A percentile compares a stretch with the other conserved stretches of the same genome.
These are phyloP conservation scores for Stegana nigrithorax DNA, from an alignment of 2,888 invertebrate genomes.

Conservation along the genomic window DNA sequence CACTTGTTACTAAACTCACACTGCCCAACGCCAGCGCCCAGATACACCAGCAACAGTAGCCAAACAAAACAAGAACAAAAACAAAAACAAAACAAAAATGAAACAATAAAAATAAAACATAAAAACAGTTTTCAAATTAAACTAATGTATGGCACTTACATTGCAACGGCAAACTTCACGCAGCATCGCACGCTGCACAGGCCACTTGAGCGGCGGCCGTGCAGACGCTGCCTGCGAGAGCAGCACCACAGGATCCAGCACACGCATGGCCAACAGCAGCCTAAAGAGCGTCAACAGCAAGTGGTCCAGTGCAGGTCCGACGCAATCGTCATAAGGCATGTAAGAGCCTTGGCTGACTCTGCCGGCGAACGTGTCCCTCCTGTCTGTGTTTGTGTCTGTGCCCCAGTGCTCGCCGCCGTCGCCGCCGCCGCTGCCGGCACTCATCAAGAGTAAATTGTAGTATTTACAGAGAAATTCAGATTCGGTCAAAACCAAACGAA, in stretches of 20 bases:
- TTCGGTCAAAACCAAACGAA: conserved; percentile 60
- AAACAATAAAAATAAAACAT: too few relatives aligned
- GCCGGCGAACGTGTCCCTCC: too few relatives aligned
- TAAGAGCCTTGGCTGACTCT: conserved; percentile 6
- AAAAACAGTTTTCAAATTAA: conserved; percentile 49
- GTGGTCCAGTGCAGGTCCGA: conserved; percentile 36
- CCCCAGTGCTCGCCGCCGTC: conserved; percentile 21
- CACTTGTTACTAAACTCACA: conserved; percentile 28
- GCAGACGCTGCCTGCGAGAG: conserved; percentile 47
- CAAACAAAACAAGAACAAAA: not conserved
- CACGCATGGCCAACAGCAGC: conserved; percentile 60
- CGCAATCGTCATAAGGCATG: conserved; percentile 26
- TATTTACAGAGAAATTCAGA: conserved; percentile 65
- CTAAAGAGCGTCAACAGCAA: conserved; percentile 57
- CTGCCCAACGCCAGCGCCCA: not conserved
- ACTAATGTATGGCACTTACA: conserved; percentile 58
- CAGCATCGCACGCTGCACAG: conserved; percentile 55
- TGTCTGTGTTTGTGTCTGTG: too few relatives aligned
- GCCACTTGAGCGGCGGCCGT: conserved; percentile 48
- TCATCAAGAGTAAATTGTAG: conserved; percentile 52
- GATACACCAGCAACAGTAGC: not conserved
- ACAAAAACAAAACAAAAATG: not conserved
- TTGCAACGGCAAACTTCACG: conserved; percentile 60
- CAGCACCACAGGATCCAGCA: conserved; percentile 57
- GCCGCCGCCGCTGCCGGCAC: conserved; percentile 34